Conservation (phyloP, 2,888 invertebrate species). For the Galeopsomyia nigrocyanea region DNA sequence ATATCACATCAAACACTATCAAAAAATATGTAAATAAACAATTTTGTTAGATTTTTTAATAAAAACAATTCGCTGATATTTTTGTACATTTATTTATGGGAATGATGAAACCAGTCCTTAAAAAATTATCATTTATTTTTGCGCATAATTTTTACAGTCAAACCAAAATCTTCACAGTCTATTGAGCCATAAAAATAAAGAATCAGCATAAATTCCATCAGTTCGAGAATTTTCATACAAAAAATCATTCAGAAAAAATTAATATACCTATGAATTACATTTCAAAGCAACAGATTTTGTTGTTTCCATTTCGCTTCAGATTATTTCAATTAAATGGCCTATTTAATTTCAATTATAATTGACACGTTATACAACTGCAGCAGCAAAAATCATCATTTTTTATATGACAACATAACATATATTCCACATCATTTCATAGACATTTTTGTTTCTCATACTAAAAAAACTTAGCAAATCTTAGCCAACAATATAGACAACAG, state of each 20-base stretch:
- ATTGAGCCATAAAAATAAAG: constrained; percentile 15
- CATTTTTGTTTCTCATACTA: neutral
- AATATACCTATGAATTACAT: constrained; percentile 1
- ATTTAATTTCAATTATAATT: constrained; percentile 36
- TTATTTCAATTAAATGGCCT: constrained; percentile 20
- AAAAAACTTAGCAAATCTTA: constrained; percentile 31
- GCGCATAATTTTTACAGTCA: constrained; percentile 14
- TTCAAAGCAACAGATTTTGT: constrained; percentile 14
- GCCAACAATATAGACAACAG: neutral
- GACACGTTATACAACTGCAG: constrained; percentile 31
- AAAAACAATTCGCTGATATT: too few species aligned
- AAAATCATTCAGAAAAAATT: constrained; percentile 21
- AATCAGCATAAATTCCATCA: constrained; percentile 11
- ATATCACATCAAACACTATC: too few species aligned
- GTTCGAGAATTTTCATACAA: constrained; percentile 29
- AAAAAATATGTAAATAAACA: too few species aligned
- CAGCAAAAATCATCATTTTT: constrained; percentile 14
- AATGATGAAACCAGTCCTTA: too few species aligned
- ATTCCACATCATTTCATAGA: constrained; percentile 12
- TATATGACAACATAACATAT: constrained; percentile 9
- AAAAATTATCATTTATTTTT: constrained; percentile 37
- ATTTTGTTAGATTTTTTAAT: too few species aligned
- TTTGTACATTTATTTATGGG: too few species aligned
- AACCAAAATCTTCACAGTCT: constrained; percentile 35
- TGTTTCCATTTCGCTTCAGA: constrained; percentile 16